Evolutionary conservation across 2,797 vertebrate genomes (phyloP).

Genomic region (Oreochromis mossambicus): DNA sequence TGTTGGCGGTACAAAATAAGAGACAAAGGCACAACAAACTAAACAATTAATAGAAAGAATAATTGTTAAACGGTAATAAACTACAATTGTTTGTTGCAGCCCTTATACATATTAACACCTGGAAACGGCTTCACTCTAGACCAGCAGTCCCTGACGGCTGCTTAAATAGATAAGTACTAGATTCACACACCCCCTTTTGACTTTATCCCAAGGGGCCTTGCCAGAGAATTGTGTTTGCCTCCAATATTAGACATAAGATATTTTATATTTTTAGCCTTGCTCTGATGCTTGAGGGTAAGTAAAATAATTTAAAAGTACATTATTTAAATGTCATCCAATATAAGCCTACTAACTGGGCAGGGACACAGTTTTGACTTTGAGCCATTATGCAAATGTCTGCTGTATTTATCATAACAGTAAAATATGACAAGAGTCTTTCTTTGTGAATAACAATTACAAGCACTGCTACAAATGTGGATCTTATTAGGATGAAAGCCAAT

Average conservation of each 20-base stretch:
- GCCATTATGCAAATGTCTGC: constrained; percentile 47
- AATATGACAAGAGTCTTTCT: constrained; percentile 34
- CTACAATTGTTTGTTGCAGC: neutral
- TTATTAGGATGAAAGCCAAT: constrained; percentile 43
- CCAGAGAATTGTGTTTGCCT: constrained; percentile 22
- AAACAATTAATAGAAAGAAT: neutral
- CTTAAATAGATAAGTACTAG: constrained; percentile 39
- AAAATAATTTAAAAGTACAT: constrained; percentile 44
- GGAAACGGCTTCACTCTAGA: neutral
- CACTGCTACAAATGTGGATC: constrained; percentile 19
- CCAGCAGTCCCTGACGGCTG: neutral
- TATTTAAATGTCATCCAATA: constrained; percentile 52
- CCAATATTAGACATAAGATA: constrained; percentile 21
- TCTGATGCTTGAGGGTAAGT: constrained; percentile 19
- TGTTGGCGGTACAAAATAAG: neutral
- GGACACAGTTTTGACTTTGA: constrained; percentile 45
- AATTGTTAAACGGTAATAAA: neutral
- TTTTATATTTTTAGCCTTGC: constrained; percentile 27
- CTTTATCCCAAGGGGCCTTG: constrained; percentile 2
- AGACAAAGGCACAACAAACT: neutral
- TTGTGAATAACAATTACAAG: constrained; percentile 45
- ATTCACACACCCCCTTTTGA: constrained; percentile 13
- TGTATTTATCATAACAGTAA: constrained; percentile 43
- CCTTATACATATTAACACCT: neutral
- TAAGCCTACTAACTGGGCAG: constrained; percentile 28